phyloP scores from a whole-genome alignment of 2,888 invertebrate species.

The Ophion slaviceki region DNA sequence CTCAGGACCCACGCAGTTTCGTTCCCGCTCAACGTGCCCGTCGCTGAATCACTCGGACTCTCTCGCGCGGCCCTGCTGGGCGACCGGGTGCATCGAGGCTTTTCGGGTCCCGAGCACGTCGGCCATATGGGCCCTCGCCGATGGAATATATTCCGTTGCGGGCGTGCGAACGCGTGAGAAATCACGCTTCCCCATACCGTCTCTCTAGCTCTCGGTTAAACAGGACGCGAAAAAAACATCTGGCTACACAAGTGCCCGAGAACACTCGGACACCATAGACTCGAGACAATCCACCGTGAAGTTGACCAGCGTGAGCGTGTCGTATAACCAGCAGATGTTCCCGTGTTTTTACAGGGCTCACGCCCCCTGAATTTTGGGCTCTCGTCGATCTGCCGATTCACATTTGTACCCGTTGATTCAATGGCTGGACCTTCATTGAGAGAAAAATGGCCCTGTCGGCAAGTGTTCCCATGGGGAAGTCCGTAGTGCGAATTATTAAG shows the following conservation, averaged over 20 bases:
- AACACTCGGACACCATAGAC: not conserved
- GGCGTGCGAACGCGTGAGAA: conserved; percentile 39
- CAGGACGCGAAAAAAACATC: conserved; percentile 35
- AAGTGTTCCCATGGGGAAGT: no score
- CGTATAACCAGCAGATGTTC: not conserved
- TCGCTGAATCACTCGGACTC: conserved; percentile 25
- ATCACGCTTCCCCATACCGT: conserved; percentile 26
- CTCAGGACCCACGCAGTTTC: conserved; percentile 47
- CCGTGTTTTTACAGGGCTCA: conserved; percentile 1
- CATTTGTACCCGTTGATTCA: no score
- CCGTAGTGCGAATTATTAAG: no score
- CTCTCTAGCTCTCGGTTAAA: conserved; percentile 5
- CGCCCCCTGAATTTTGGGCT: not conserved
- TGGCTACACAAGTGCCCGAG: conserved; percentile 32
- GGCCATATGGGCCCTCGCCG: conserved; percentile 28
- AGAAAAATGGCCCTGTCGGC: no score
- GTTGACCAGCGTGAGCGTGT: conserved; percentile 14
- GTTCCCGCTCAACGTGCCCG: conserved; percentile 24
- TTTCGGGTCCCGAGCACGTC: conserved; percentile 32
- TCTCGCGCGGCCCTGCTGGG: conserved; percentile 16
- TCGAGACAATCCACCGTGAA: conserved; percentile 13
- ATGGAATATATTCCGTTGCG: conserved; percentile 1
- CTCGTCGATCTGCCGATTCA: not conserved
- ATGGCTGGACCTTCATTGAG: no score
- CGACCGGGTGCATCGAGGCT: conserved; percentile 49